A percentile compares a stretch with the other conserved stretches of the same genome.
Evolutionary conservation across 2,113 vertebrate species (phyloP).

Genomic region (Seriola aureovittata): DNA sequence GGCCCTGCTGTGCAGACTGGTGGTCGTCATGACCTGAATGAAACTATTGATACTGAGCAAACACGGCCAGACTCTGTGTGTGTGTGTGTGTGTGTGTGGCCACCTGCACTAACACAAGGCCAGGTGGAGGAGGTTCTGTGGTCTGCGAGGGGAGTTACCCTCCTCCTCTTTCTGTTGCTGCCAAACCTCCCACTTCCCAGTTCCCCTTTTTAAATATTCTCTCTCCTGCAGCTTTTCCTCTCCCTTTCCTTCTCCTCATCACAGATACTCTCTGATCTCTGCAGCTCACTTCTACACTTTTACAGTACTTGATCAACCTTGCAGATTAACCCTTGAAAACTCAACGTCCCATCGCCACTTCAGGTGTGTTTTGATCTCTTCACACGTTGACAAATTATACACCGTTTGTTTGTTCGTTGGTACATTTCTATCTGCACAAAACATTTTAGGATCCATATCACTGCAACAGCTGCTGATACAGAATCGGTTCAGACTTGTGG

Average conservation of each 20-base stretch:
- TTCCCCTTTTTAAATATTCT: slow-evolving; percentile 33
- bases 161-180: slow-evolving; percentile 19
- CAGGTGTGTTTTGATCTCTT: too few species aligned
- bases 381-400: too few species aligned
- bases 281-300: background rate
- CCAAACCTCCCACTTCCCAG: slow-evolving; percentile 32
- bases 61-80: slow-evolving; percentile 21
- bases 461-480: too few species aligned
- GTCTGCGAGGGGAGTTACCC: slow-evolving; percentile 11
- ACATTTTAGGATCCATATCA: too few species aligned
- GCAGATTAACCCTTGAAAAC: background rate
- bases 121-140: slow-evolving; percentile 50
- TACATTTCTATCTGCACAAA: too few species aligned
- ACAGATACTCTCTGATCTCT: background rate
- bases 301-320: background rate
- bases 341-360: too few species aligned
- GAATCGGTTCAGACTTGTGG: too few species aligned
- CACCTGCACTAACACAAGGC: slow-evolving; percentile 70
- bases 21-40: slow-evolving; percentile 36
- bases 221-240: slow-evolving; percentile 12
- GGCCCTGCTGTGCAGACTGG: background rate
- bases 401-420: too few species aligned
- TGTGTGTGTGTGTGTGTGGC: slow-evolving; percentile 15
- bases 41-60: slow-evolving; percentile 53
- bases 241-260: background rate